Conservation (phyloP, 2,888 invertebrate genomes). For the Lordiphosa andalusiaca region DNA sequence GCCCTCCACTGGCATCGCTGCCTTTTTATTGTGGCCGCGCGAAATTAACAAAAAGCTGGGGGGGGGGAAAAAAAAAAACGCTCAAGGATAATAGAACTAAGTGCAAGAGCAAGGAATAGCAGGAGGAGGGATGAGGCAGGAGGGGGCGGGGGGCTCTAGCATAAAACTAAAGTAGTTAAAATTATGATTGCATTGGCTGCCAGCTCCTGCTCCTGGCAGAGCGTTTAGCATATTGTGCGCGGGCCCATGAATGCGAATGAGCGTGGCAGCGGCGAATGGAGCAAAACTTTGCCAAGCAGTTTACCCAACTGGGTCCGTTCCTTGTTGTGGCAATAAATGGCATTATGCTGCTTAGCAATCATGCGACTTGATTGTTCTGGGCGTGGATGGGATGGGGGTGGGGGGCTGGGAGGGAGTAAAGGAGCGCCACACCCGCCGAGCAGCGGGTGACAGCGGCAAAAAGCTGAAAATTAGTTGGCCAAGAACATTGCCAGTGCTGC, state of each 20-base stretch:
- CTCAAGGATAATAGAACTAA: constrained; percentile 58
- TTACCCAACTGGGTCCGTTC: constrained; percentile 5
- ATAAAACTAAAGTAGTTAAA: constrained; percentile 71
- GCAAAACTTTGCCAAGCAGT: constrained; percentile 10
- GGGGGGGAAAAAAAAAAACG: constrained; percentile 34
- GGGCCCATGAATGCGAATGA: constrained; percentile 63
- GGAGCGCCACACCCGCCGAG: not conserved
- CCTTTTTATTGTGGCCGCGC: constrained; percentile 52
- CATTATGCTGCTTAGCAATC: constrained; percentile 68
- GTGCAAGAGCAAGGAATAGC: constrained; percentile 46
- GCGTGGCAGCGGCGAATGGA: constrained; percentile 17
- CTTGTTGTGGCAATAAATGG: constrained; percentile 66
- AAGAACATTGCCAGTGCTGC: constrained; percentile 15
- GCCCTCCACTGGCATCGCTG: constrained; percentile 18
- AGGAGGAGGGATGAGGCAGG: too few relatives aligned
- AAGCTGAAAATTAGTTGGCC: constrained; percentile 45
- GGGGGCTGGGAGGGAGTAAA: too few relatives aligned
- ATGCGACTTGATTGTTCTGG: constrained; percentile 58
- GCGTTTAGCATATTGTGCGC: constrained; percentile 66
- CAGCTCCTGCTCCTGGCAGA: constrained; percentile 3
- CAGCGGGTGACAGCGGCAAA: constrained; percentile 9
- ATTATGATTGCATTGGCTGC: constrained; percentile 70
- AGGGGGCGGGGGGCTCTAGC: constrained; percentile 30
- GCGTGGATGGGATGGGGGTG: too few relatives aligned
- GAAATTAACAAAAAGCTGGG: constrained; percentile 54